These are phyloP conservation scores for Adelognathus sp. DNA, from an alignment of 2,888 invertebrate genomes.

Conservation along the genomic window DNA sequence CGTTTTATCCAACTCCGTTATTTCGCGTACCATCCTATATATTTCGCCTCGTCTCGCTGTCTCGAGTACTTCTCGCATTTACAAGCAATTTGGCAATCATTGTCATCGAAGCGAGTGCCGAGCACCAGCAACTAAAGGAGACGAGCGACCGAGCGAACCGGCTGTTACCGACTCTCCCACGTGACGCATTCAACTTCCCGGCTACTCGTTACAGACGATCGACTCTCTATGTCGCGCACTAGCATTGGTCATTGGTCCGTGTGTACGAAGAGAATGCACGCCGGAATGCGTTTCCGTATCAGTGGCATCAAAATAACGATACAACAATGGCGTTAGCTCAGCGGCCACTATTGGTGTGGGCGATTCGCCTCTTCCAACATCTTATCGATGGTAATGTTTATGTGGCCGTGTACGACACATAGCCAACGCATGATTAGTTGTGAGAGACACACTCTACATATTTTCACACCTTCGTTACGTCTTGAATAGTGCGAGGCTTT, in stretches of 20 bases:
- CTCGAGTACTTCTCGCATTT: conserved; percentile 77
- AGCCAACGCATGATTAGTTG: no score
- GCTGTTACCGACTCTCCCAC: conserved; percentile 57
- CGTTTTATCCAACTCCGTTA: conserved; percentile 35
- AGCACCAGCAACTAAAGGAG: conserved; percentile 25
- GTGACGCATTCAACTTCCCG: conserved; percentile 45
- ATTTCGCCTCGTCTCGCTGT: conserved; percentile 70
- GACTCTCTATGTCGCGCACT: conserved; percentile 26
- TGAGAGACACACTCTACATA: conserved; percentile 13
- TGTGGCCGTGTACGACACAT: conserved; percentile 45
- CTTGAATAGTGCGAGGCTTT: conserved; percentile 46
- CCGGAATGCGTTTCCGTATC: conserved; percentile 51
- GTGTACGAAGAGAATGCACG: conserved; percentile 27
- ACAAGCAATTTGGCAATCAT: conserved; percentile 78
- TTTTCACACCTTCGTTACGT: conserved; percentile 39
- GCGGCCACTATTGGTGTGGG: conserved; percentile 44
- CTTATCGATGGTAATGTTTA: conserved; percentile 51
- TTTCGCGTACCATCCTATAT: conserved; percentile 34
- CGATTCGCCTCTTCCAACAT: conserved; percentile 47
- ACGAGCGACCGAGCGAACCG: conserved; percentile 35
- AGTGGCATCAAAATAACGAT: conserved; percentile 52
- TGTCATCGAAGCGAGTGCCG: conserved; percentile 61
- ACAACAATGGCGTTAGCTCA: conserved; percentile 49
- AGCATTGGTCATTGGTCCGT: not conserved
- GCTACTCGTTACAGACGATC: conserved; percentile 28